A percentile compares a stretch with the other conserved stretches of the same genome.
Evolutionary conservation across 2,113 vertebrate genomes (phyloP).

Genomic region (Cottus gobio): DNA sequence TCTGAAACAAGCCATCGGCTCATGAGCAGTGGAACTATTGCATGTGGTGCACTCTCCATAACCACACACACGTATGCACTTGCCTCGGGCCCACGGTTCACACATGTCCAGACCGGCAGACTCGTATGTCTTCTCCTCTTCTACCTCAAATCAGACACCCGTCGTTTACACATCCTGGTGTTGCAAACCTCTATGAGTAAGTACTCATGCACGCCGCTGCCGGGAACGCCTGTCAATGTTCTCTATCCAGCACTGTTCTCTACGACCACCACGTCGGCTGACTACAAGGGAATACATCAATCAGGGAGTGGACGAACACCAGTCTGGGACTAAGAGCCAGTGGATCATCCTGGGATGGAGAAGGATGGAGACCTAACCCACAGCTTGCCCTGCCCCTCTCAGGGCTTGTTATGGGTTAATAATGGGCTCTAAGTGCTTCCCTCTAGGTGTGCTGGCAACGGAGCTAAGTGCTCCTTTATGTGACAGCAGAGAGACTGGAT

Average conservation of each 20-base stretch:
- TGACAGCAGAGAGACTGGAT: constrained; percentile 40
- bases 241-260: constrained; percentile 12
- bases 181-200: constrained; percentile 41
- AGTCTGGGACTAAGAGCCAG: constrained; percentile 18
- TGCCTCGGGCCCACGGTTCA: not conserved
- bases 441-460: constrained; percentile 43
- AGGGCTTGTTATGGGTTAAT: constrained; percentile 63
- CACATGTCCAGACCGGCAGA: not conserved
- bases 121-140: not conserved
- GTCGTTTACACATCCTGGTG: constrained; percentile 11
- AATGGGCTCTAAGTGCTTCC: constrained; percentile 69
- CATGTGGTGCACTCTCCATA: not conserved
- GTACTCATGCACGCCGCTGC: not conserved
- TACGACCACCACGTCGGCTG: not conserved
- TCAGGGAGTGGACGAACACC: constrained; percentile 37
- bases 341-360: constrained; percentile 40
- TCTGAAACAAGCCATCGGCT: not conserved
- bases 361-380: constrained; percentile 28
- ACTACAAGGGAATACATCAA: constrained; percentile 15
- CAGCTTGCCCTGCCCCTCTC: constrained; percentile 31
- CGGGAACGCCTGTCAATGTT: constrained; percentile 23
- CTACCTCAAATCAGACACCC: constrained; percentile 1
- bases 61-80: not conserved
- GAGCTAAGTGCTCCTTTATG: constrained; percentile 60
- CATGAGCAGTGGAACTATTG: not conserved